These are phyloP conservation scores for Salticus scenicus DNA, from an alignment of 2,888 invertebrate genomes.

Conservation along the genomic window DNA sequence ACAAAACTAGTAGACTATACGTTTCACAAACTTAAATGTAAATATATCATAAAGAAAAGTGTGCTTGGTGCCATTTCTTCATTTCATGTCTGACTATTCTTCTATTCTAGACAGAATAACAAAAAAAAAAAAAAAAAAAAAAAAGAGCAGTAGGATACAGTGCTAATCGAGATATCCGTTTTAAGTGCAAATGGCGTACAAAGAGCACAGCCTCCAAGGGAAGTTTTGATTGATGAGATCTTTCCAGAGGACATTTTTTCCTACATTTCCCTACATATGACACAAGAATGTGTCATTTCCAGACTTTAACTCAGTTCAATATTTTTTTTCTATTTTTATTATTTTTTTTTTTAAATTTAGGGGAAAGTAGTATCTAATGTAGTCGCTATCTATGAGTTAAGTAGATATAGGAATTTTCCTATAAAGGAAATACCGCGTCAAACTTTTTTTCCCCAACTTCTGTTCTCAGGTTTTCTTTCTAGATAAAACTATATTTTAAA, in stretches of 20 bases:
- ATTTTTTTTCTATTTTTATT: neutral
- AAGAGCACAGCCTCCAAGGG: neutral
- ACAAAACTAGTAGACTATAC: neutral
- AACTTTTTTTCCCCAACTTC: no score
- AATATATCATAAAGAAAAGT: neutral
- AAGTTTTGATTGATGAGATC: constrained; percentile 45
- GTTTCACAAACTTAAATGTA: neutral
- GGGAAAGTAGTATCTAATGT: neutral
- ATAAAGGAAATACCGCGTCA: no score
- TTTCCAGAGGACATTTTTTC: neutral
- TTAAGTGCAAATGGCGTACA: constrained; percentile 54
- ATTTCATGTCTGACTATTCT: neutral
- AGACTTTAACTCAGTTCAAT: constrained; percentile 3
- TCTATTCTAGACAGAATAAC: neutral
- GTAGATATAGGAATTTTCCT: neutral
- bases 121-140: neutral
- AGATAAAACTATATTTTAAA: no score
- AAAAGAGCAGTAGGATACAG: neutral
- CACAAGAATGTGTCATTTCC: neutral
- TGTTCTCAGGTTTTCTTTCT: no score
- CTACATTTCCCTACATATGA: neutral
- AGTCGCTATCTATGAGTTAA: neutral
- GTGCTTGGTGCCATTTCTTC: neutral
- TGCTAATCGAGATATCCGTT: constrained; percentile 51
- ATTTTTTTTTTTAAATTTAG: no score